Percentiles rank a stretch among this genome's conserved stretches.
These are phyloP conservation scores for Ylistrum balloti DNA, from an alignment of 1,140 invertebrate species.

Conservation along the genomic window DNA sequence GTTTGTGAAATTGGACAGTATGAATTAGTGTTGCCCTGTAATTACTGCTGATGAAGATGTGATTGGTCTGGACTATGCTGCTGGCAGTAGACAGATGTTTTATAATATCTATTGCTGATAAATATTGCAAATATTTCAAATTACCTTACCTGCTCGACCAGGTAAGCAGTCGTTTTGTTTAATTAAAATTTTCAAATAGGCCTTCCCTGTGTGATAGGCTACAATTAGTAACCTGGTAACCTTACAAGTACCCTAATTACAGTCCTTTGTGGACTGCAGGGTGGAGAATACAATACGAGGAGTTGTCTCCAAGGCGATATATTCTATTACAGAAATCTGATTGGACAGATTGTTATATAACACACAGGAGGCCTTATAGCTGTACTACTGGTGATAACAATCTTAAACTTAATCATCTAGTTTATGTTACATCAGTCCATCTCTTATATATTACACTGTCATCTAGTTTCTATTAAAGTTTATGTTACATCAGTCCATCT, in stretches of 20 bases:
- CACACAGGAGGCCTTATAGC: not conserved
- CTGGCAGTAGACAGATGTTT: conserved; percentile 2
- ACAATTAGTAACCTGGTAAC: conserved; percentile 5
- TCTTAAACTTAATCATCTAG: too few species aligned
- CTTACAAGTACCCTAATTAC: not conserved
- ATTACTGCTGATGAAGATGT: not conserved
- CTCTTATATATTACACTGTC: too few species aligned
- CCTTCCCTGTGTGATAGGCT: not conserved
- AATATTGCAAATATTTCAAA: conserved; percentile 40
- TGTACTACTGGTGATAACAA: too few species aligned
- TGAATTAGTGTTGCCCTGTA: not conserved
- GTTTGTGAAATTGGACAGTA: not conserved
- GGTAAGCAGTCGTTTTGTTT: conserved; percentile 26
- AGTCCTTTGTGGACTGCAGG: not conserved
- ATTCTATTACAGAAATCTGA: not conserved
- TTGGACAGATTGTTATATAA: not conserved
- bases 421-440: too few species aligned
- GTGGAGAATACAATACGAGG: conserved; percentile 9
- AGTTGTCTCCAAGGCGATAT: not conserved
- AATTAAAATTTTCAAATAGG: conserved; percentile 30
- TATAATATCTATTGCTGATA: conserved; percentile 19
- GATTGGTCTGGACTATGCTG: not conserved
- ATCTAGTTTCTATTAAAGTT: too few species aligned
- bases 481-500: too few species aligned
- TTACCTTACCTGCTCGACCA: not conserved